These are phyloP conservation scores for Oasisia sp. DNA, from an alignment of 2,888 invertebrate genomes.

Conservation along the genomic window DNA sequence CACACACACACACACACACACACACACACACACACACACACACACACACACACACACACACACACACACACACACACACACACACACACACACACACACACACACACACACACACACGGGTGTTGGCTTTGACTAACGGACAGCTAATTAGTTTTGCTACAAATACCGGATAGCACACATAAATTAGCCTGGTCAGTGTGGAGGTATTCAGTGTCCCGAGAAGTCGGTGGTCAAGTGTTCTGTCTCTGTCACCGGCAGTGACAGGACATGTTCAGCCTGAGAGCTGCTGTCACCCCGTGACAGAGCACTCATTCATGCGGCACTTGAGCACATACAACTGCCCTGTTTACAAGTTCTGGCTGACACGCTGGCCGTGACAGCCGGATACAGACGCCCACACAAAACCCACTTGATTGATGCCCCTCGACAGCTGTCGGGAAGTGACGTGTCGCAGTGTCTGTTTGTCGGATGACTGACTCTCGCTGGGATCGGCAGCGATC, in stretches of 20 bases:
- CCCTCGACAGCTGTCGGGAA: conserved; percentile 17
- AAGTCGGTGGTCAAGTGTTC: not conserved
- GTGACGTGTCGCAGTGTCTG: not conserved
- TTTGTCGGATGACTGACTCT: conserved; percentile 5
- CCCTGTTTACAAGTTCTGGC: not conserved
- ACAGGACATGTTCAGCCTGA: not conserved
- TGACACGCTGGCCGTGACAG: not conserved
- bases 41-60: too few species aligned
- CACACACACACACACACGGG: too few species aligned
- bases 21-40: too few species aligned
- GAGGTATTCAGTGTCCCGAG: not conserved
- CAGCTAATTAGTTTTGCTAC: not conserved
- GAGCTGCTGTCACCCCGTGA: not conserved
- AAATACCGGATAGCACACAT: not conserved
- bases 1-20: too few species aligned
- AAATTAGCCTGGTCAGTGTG: not conserved
- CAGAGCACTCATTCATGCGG: not conserved
- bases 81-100: too few species aligned
- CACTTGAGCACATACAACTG: not conserved
- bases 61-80: too few species aligned
- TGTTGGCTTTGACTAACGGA: too few species aligned
- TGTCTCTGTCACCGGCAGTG: not conserved
- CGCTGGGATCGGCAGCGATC: not conserved
- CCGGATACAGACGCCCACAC: not conserved
- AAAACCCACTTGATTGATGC: not conserved